Conservation (phyloP, 2,888 invertebrate species). For the Cylloceria caligata region DNA sequence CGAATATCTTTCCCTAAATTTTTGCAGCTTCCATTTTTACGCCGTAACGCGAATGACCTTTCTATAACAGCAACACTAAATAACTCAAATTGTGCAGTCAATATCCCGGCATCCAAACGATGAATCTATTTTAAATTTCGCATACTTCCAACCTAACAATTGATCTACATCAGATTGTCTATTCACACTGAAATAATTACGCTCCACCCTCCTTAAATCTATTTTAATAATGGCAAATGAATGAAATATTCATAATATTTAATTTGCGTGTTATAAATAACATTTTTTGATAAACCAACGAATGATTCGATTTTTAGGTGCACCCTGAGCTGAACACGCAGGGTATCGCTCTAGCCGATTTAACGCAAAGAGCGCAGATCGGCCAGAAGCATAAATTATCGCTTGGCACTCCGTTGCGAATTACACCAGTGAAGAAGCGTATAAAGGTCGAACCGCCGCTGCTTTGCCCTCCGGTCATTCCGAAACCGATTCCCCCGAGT, state of each 20-base stretch:
- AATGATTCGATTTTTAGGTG: slow-evolving; percentile 83
- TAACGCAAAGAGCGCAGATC: slow-evolving; percentile 86
- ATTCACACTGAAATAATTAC: no score
- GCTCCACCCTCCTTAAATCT: no score
- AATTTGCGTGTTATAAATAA: not conserved
- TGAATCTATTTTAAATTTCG: no score
- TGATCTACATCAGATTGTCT: no score
- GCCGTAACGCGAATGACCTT: no score
- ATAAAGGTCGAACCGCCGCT: slow-evolving; percentile 78
- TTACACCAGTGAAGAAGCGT: slow-evolving; percentile 84
- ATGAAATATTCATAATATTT: not conserved
- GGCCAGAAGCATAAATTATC: slow-evolving; percentile 85
- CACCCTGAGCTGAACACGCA: slow-evolving; percentile 92
- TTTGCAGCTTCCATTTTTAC: no score
- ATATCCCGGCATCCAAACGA: no score
- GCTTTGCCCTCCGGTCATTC: slow-evolving; percentile 79
- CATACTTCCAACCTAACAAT: no score
- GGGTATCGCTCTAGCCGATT: slow-evolving; percentile 91
- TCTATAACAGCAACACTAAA: no score
- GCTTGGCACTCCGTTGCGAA: slow-evolving; percentile 84
- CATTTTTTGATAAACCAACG: not conserved
- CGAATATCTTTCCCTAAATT: no score
- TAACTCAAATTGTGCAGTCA: no score
- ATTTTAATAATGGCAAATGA: not conserved
- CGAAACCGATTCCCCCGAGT: slow-evolving; percentile 66